A percentile compares a stretch with the other conserved stretches of the same genome.
Conservation (phyloP, 1,140 invertebrate species). For the Zaprionus capensis region DNA sequence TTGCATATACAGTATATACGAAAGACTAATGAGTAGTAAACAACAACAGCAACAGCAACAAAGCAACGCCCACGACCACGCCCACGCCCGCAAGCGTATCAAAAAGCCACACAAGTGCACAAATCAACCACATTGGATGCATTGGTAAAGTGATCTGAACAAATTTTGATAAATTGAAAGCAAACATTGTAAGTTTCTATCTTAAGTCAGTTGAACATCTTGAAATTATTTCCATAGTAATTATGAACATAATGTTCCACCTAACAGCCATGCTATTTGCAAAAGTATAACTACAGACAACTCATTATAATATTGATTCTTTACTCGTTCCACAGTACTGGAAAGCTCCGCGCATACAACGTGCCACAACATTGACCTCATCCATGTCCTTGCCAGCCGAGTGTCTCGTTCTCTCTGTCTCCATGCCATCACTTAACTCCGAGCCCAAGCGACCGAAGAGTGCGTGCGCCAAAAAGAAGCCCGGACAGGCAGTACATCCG, state of each 20-base stretch:
- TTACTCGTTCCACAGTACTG: slow-evolving; percentile 63
- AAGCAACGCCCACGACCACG: slow-evolving; percentile 53
- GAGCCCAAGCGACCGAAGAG: slow-evolving; percentile 79
- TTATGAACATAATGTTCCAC: not conserved
- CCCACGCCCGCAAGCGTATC: slow-evolving; percentile 64
- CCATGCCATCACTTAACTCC: slow-evolving; percentile 81
- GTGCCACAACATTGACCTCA: slow-evolving; percentile 80
- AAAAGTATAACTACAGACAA: not conserved
- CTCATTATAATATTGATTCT: not conserved
- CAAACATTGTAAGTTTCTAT: slow-evolving; percentile 76
- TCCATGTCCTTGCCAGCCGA: slow-evolving; percentile 84
- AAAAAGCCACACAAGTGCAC: slow-evolving; percentile 61
- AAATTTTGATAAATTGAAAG: slow-evolving; percentile 56
- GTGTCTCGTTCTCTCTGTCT: slow-evolving; percentile 82
- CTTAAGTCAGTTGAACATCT: slow-evolving; percentile 57
- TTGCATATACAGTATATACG: slow-evolving; percentile 18
- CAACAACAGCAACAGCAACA: not conserved
- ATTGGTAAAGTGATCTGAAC: slow-evolving; percentile 70
- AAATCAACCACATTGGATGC: slow-evolving; percentile 74
- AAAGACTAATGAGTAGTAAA: slow-evolving; percentile 23
- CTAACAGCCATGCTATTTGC: not conserved
- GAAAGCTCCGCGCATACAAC: slow-evolving; percentile 79
- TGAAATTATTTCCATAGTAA: slow-evolving; percentile 23
- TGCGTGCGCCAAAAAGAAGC: slow-evolving; percentile 79
- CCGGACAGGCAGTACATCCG: slow-evolving; percentile 75